Base-by-base conservation (phyloP, 53 echinoderm and acorn worm species). In the Stichopus horrens region DNA sequence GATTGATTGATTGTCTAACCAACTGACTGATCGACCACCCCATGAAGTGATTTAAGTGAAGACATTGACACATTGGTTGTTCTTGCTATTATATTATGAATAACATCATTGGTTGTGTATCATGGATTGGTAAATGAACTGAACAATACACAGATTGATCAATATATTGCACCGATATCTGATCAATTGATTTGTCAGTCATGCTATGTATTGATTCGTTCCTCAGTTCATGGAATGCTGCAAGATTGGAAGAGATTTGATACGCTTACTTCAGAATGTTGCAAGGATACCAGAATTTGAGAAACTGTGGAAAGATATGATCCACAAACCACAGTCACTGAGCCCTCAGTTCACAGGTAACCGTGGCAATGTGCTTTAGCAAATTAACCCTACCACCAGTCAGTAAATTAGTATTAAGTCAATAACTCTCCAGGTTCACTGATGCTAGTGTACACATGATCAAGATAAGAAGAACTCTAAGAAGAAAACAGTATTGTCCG, bases 241-340 rank as follows among this genome's bases (percentile, higher is more conserved):
- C 83, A 93, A 92, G 81, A 98, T 98, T 90, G 98, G 98, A 52
- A 80, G 98, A 78, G 98, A 98, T 67, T 88, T 98, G 20, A 66
- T 98, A 13, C 91, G 98, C 73, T 79, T 98, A 11, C 92, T 98
- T 9, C 98, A 98, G 89, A 98, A 92, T 77, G 98, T 98, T 14
- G 98, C 98, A 16, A 89, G 96, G 74, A 96, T 98, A 75, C 98
- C 98, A 54, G 98, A 98, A 68, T 98, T 98, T 96, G 98, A 98
- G 57, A 93, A 90, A 55, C 73, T 98, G 0, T 98, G 98, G 98
- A 96, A 90, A 54, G 98, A 98, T 76, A 95, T 98, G 87, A 91
- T 98, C 11, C 94, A 98, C 91, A 98, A 90, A 76, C 98, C 98
- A 57, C 94, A 93, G 82, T 60, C 98, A 53, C 89, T 98, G 53